A percentile compares a stretch with the other conserved stretches of the same genome.
These are phyloP conservation scores for Falco punctatus DNA, from an alignment of 2,113 vertebrate species.

Conservation along the genomic window DNA sequence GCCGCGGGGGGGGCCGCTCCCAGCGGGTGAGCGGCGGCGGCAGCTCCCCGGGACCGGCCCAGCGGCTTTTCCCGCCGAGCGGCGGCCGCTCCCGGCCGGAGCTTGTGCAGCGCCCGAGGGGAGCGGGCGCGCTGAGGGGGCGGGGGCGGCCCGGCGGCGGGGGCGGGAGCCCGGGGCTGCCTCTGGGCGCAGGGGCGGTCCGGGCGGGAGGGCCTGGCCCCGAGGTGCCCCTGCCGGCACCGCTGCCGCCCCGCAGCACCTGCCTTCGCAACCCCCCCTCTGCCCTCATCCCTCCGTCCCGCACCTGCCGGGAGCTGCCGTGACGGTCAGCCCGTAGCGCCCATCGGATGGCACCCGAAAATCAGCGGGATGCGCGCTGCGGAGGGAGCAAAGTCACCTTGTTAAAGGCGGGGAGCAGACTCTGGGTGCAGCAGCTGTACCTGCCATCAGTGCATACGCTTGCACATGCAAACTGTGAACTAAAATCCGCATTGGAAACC, in stretches of 20 bases:
- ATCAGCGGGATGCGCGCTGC: too few relatives aligned
- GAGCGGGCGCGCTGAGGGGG: not conserved
- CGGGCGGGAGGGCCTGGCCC: too few relatives aligned
- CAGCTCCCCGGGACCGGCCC: too few relatives aligned
- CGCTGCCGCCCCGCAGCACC: not conserved
- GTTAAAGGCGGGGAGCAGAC: not conserved
- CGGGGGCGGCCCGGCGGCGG: too few relatives aligned
- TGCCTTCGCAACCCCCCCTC: not conserved
- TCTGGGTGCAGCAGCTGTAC: not conserved
- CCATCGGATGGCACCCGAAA: too few relatives aligned
- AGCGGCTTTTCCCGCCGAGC: not conserved
- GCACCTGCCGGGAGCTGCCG: not conserved
- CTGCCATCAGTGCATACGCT: not conserved
- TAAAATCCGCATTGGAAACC: too few relatives aligned
- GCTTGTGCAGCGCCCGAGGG: not conserved
- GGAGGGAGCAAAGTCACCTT: not conserved
- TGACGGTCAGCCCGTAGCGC: not conserved
- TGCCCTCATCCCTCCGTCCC: not conserved
- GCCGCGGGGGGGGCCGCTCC: not conserved
- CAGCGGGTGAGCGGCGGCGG: too few relatives aligned
- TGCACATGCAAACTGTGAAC: not conserved
- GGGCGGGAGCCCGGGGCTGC: not conserved
- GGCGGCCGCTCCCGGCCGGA: not conserved
- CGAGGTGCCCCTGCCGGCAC: not conserved
- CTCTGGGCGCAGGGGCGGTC: not conserved